Evolutionary conservation across 2,113 vertebrate genomes (phyloP).

Genomic region (Labeo rohita): DNA sequence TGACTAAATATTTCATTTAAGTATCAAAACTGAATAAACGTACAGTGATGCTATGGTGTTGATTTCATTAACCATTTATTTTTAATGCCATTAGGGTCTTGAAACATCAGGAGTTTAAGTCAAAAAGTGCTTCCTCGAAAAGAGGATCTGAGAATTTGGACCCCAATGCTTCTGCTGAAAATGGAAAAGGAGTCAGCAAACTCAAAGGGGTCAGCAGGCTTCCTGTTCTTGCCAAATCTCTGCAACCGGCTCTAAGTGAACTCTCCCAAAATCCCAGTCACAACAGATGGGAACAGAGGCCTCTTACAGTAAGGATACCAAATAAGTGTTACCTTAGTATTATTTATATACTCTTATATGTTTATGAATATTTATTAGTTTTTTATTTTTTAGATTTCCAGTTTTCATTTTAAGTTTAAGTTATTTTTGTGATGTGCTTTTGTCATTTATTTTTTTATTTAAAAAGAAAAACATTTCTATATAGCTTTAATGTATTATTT

Average conservation of each 20-base stretch:
- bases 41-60: too few species aligned
- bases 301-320: slow-evolving; percentile 65
- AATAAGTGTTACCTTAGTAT: background rate
- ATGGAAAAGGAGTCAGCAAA: slow-evolving; percentile 46
- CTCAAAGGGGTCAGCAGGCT: slow-evolving; percentile 67
- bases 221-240: slow-evolving; percentile 72
- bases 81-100: background rate
- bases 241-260: slow-evolving; percentile 54
- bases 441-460: background rate
- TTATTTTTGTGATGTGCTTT: background rate
- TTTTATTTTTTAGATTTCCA: too few species aligned
- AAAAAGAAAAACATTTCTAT: background rate
- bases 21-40: too few species aligned
- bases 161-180: slow-evolving; percentile 54
- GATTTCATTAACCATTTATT: background rate
- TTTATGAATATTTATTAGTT: background rate
- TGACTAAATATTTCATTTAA: too few species aligned
- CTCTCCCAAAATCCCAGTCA: slow-evolving; percentile 58
- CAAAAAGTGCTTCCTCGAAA: slow-evolving; percentile 51
- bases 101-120: slow-evolving; percentile 65
- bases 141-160: slow-evolving; percentile 69
- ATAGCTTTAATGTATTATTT: background rate
- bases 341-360: background rate
- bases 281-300: slow-evolving; percentile 71
- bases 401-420: too few species aligned